Evolutionary conservation across 2,113 vertebrate species (phyloP).

Genomic region (Heliornis fulica): DNA sequence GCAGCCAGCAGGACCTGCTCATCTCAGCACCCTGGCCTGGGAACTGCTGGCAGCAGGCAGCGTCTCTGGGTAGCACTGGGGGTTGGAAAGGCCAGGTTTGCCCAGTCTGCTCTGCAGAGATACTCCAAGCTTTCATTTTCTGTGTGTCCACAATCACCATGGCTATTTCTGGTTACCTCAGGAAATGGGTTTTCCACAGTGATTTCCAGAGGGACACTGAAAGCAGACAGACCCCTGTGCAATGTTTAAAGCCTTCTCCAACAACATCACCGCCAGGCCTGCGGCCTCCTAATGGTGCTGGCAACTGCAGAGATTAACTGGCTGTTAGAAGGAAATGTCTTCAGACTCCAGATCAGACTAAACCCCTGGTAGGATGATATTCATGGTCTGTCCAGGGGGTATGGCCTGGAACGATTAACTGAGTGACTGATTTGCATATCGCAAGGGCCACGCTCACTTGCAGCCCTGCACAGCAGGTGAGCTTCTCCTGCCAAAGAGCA

Average conservation of each 20-base stretch:
- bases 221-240: background rate
- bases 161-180: conserved; percentile 18
- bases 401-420: background rate
- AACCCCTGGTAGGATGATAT: background rate
- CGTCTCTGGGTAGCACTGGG: background rate
- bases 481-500: background rate
- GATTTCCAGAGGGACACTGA: conserved; percentile 10
- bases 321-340: background rate
- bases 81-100: background rate
- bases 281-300: background rate
- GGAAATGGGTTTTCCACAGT: background rate
- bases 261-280: background rate
- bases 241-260: background rate
- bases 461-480: background rate
- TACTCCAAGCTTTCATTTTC: background rate
- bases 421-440: background rate
- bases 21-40: background rate
- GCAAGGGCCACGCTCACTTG: background rate
- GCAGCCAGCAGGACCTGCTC: background rate
- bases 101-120: background rate
- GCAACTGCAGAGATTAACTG: conserved; percentile 13
- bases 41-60: background rate
- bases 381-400: background rate
- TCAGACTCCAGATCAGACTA: background rate
- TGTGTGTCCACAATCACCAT: background rate